These are phyloP conservation scores for Diglossa cyanea DNA, from an alignment of 2,797 vertebrate species.

Conservation along the genomic window DNA sequence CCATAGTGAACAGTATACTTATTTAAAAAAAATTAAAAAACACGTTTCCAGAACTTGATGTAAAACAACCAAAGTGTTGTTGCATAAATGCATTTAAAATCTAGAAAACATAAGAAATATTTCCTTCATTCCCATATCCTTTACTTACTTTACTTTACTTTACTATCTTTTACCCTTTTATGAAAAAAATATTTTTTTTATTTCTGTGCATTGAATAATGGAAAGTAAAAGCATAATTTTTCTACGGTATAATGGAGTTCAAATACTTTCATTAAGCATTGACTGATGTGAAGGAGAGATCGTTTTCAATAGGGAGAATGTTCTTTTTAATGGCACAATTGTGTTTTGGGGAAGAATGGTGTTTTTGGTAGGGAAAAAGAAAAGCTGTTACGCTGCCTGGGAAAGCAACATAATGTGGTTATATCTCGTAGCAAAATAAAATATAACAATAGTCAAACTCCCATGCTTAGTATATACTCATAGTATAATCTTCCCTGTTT, in stretches of 20 bases:
- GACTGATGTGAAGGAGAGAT: neutral
- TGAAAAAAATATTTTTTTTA: neutral
- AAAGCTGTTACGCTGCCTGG: neutral
- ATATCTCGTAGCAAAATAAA: neutral
- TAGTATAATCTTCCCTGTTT: neutral
- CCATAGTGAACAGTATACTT: neutral
- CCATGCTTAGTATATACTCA: neutral
- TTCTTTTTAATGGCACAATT: neutral
- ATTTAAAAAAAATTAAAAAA: neutral
- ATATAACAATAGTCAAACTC: neutral
- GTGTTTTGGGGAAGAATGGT: fast-evolving
- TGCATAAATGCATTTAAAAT: neutral
- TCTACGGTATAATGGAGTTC: neutral
- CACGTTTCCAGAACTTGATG: neutral
- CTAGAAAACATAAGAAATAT: neutral
- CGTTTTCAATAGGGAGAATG: fast-evolving
- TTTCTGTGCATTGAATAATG: neutral
- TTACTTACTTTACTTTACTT: neutral
- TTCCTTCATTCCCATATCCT: neutral
- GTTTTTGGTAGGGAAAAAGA: fast-evolving
- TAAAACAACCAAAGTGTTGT: neutral
- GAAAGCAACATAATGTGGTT: neutral
- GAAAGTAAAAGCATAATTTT: neutral
- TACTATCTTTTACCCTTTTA: too few species aligned
- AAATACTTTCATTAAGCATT: neutral